A percentile compares a stretch with the other conserved stretches of the same genome.
These are phyloP conservation scores for Lysandra bellargus DNA, from an alignment of 2,888 invertebrate genomes.

Conservation along the genomic window DNA sequence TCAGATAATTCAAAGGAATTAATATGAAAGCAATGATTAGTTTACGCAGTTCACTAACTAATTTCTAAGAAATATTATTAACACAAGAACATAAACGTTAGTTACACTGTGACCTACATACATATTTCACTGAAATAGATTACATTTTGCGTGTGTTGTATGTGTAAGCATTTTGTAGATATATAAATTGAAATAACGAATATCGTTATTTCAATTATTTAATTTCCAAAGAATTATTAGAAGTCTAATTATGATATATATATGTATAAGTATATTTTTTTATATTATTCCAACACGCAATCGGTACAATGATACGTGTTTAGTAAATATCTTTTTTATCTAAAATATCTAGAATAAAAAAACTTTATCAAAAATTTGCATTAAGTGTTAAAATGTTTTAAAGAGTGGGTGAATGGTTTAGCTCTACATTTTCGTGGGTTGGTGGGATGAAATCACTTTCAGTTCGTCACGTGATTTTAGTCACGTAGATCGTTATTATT, in stretches of 20 bases:
- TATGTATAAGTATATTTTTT: too few species aligned
- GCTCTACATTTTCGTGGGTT: neutral
- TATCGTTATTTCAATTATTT: too few species aligned
- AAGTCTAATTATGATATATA: too few species aligned
- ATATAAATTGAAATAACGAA: neutral
- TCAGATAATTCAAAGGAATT: neutral
- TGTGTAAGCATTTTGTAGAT: neutral
- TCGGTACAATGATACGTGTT: too few species aligned
- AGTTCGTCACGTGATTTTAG: constrained; percentile 32
- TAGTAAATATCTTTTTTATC: neutral
- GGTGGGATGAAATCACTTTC: constrained; percentile 13
- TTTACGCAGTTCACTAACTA: neutral
- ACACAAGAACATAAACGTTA: neutral
- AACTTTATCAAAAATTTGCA: neutral
- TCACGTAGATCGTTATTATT: constrained; percentile 37
- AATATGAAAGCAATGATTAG: neutral
- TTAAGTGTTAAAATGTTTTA: neutral
- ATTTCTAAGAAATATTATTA: neutral
- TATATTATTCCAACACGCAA: too few species aligned
- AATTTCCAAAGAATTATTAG: neutral
- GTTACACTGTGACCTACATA: neutral
- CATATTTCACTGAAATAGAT: neutral
- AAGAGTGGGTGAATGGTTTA: neutral
- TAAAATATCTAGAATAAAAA: too few species aligned
- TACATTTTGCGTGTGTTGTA: neutral